Percentiles rank a stretch among this genome's conserved stretches.
Evolutionary conservation across 2,113 vertebrate species (phyloP).

Genomic region (Burhinus bistriatus): DNA sequence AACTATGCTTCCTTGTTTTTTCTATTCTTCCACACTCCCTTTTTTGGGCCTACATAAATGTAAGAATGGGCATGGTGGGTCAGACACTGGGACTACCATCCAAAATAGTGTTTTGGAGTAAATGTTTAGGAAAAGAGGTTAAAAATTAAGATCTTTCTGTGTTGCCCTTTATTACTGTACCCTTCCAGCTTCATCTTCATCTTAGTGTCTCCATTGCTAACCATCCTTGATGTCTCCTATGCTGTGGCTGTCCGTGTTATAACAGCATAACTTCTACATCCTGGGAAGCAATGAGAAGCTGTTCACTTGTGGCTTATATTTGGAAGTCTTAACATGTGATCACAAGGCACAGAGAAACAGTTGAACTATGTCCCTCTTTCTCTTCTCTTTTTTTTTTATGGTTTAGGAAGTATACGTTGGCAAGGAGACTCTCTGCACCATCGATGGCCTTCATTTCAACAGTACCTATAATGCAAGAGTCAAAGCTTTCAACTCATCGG

Average conservation of each 20-base stretch:
- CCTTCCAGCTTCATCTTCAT: background rate
- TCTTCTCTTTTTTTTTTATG: background rate
- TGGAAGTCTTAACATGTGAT: background rate
- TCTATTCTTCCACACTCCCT: background rate
- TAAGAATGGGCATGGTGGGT: background rate
- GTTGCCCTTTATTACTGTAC: background rate
- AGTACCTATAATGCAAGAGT: conserved; percentile 96
- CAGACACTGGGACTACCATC: background rate
- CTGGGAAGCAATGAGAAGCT: background rate
- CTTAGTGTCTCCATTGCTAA: background rate
- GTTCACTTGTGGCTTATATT: background rate
- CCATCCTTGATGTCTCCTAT: background rate
- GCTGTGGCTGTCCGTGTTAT: background rate
- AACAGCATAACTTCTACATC: background rate
- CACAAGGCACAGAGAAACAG: background rate
- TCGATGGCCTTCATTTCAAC: conserved; percentile 97
- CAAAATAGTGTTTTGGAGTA: background rate
- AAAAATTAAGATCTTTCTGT: background rate
- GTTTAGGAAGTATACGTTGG: conserved; percentile 95
- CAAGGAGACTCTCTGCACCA: conserved; percentile 96
- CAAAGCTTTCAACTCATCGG: conserved; percentile 90
- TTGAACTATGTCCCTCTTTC: background rate
- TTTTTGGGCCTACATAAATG: background rate
- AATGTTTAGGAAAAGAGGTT: background rate
- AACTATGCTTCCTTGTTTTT: background rate